Conservation (phyloP, 2,888 invertebrate genomes). For the Polydrusus tereticollis region DNA sequence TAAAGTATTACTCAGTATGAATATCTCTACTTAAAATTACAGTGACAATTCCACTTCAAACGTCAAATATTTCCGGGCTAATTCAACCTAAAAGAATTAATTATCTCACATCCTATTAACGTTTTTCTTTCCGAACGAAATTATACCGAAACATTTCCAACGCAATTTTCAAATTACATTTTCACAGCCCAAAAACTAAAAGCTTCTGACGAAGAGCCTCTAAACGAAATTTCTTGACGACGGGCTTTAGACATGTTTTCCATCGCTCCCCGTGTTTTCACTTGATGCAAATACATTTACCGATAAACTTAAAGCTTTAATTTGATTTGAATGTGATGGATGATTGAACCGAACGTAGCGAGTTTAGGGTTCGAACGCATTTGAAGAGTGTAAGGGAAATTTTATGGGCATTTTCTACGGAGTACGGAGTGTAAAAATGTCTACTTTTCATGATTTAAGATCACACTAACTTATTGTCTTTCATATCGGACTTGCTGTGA, state of each 20-base stretch:
- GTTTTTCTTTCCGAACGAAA: conserved; percentile 26
- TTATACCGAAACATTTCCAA: conserved; percentile 35
- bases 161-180: conserved; percentile 46
- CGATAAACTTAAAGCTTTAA: conserved; percentile 48
- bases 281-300: conserved; percentile 46
- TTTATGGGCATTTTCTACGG: not conserved
- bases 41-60: no score
- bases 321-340: conserved; percentile 49
- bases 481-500: no score
- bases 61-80: not conserved
- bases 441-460: no score
- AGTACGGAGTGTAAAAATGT: not conserved
- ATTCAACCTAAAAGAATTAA: not conserved
- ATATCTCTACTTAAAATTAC: no score
- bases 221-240: conserved; percentile 42
- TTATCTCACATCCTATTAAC: conserved; percentile 30
- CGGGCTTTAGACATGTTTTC: conserved; percentile 41
- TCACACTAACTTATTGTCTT: no score
- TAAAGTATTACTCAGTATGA: no score
- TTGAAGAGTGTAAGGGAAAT: not conserved
- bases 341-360: conserved; percentile 38
- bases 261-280: conserved; percentile 36
- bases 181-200: conserved; percentile 42
- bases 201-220: conserved; percentile 43
- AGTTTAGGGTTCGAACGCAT: conserved; percentile 23